phyloP scores from a whole-genome alignment of 1,140 invertebrate species.

The Papilio aristodemus region DNA sequence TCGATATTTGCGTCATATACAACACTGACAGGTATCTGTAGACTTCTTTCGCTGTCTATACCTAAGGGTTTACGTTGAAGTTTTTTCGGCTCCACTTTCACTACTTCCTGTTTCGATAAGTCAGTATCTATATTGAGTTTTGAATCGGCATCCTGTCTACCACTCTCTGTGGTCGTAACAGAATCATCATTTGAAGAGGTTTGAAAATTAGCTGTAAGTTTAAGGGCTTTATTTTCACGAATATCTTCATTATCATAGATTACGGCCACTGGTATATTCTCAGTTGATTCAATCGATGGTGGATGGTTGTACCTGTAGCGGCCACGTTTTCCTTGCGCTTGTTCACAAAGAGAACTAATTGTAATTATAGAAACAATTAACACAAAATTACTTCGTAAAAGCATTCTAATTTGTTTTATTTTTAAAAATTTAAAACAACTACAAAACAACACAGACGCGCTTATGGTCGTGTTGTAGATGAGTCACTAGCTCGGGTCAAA shows the following conservation, averaged over 20 bases:
- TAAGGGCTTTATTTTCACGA: conserved; percentile 26
- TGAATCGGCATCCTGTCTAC: conserved; percentile 23
- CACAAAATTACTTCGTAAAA: conserved; percentile 44
- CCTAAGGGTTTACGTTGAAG: not conserved
- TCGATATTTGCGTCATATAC: conserved; percentile 37
- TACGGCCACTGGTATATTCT: conserved; percentile 38
- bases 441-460: conserved; percentile 56
- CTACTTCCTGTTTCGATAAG: not conserved
- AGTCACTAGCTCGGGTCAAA: conserved; percentile 48
- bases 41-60: conserved; percentile 1
- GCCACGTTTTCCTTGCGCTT: conserved; percentile 22
- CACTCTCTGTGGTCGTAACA: not conserved
- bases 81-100: conserved; percentile 8
- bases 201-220: not conserved
- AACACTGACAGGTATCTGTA: conserved; percentile 42
- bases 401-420: conserved; percentile 38
- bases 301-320: conserved; percentile 54
- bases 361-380: conserved; percentile 26
- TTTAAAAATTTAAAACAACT: conserved; percentile 42
- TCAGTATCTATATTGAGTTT: conserved; percentile 23
- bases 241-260: conserved; percentile 35
- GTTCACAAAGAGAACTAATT: conserved; percentile 24
- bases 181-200: not conserved
- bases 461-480: conserved; percentile 61
- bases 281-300: conserved; percentile 40